A percentile compares a stretch with the other conserved stretches of the same genome.
These are phyloP conservation scores for Drosophila quadrilineata DNA, from an alignment of 1,140 invertebrate genomes.

Conservation along the genomic window DNA sequence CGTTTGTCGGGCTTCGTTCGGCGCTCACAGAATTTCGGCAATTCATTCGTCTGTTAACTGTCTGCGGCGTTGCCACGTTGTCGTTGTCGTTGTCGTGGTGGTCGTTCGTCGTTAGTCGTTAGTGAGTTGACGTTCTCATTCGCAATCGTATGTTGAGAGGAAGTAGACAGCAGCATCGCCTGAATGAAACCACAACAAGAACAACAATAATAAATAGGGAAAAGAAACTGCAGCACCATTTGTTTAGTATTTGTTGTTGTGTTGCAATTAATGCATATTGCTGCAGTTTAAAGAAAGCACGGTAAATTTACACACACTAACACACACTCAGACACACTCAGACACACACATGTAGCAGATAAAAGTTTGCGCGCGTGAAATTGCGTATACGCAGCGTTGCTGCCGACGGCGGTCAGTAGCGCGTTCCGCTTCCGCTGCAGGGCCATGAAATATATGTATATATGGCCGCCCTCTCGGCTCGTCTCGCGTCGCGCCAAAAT, in stretches of 20 bases:
- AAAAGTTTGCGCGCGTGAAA: slow-evolving; percentile 47
- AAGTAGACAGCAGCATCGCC: slow-evolving; percentile 38
- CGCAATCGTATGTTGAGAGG: slow-evolving; percentile 66
- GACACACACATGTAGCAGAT: background rate
- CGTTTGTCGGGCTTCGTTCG: slow-evolving; percentile 59
- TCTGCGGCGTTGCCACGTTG: slow-evolving; percentile 58
- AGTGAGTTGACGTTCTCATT: slow-evolving; percentile 43
- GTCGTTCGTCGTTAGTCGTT: slow-evolving; percentile 7
- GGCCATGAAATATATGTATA: slow-evolving; percentile 52
- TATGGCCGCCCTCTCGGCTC: slow-evolving; percentile 25
- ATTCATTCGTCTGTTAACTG: slow-evolving; percentile 75
- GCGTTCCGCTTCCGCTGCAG: slow-evolving; percentile 48
- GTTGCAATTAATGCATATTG: slow-evolving; percentile 52
- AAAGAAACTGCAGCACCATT: background rate
- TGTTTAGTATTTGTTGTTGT: background rate
- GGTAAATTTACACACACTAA: slow-evolving; percentile 31
- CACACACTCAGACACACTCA: background rate
- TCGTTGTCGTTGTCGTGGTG: slow-evolving; percentile 34
- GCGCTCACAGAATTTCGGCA: slow-evolving; percentile 71
- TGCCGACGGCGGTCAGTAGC: slow-evolving; percentile 37
- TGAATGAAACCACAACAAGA: background rate
- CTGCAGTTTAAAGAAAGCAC: slow-evolving; percentile 53
- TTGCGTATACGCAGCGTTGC: slow-evolving; percentile 71
- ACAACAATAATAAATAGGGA: slow-evolving; percentile 2
- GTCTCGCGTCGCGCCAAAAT: slow-evolving; percentile 35